Evolutionary conservation across 2,888 invertebrate genomes (phyloP).

Genomic region (Prosopocoilus inquinatus): DNA sequence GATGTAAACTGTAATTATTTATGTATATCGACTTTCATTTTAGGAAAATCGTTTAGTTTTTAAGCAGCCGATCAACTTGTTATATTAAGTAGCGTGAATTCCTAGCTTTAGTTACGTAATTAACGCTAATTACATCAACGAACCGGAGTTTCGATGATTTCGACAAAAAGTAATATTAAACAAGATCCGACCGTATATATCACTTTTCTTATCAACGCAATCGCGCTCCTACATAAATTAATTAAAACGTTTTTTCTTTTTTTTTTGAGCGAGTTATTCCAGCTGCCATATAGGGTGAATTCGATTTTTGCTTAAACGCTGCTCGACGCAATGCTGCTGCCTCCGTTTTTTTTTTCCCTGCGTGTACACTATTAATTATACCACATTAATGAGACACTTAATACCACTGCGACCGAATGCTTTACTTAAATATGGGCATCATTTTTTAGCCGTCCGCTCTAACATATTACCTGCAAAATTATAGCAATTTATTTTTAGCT

Average conservation of each 20-base stretch:
- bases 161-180: not conserved
- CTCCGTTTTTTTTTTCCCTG: not conserved
- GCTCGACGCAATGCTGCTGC: not conserved
- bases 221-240: conserved; percentile 12
- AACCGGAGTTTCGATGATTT: too few relatives aligned
- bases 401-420: not conserved
- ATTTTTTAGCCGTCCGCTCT: not conserved
- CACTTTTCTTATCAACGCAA: conserved; percentile 2
- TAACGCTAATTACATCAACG: too few relatives aligned
- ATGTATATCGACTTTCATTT: too few relatives aligned
- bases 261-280: conserved; percentile 14
- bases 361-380: conserved; percentile 3
- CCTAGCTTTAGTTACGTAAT: too few relatives aligned
- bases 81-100: too few relatives aligned
- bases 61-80: too few relatives aligned
- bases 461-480: conserved; percentile 1
- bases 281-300: conserved; percentile 14
- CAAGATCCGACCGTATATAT: not conserved
- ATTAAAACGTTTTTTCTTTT: conserved; percentile 10
- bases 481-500: not conserved
- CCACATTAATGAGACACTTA: conserved; percentile 5
- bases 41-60: too few relatives aligned
- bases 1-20: too few relatives aligned
- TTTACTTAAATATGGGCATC: conserved; percentile 5
- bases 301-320: conserved; percentile 12